These are phyloP conservation scores for Schizopygopsis pylzovi DNA, from an alignment of 2,797 vertebrate species.

Conservation along the genomic window DNA sequence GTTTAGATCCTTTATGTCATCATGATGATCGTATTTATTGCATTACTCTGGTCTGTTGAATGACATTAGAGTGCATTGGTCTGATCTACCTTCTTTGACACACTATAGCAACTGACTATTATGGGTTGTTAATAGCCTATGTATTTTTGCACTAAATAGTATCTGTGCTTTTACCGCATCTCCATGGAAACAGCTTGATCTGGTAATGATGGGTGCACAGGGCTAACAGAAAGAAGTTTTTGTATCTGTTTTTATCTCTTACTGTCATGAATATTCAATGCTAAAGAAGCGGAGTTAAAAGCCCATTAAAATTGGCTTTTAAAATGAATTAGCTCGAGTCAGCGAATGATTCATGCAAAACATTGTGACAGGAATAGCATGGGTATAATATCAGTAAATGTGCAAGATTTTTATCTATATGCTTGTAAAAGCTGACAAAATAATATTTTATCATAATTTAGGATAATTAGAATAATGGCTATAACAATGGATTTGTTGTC, in stretches of 20 bases:
- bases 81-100: not conserved
- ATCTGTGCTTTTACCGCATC: slow-evolving; percentile 61
- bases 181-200: slow-evolving; percentile 69
- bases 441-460: not conserved
- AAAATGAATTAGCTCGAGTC: not conserved
- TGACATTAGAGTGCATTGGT: not conserved
- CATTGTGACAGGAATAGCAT: not conserved
- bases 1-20: slow-evolving; percentile 8
- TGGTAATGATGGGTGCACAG: not conserved
- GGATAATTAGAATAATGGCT: not conserved
- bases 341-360: not conserved
- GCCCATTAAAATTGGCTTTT: slow-evolving; percentile 15
- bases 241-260: slow-evolving; percentile 29
- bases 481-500: not conserved
- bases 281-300: slow-evolving; percentile 4
- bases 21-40: not conserved
- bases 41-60: not conserved
- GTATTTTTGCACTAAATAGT: slow-evolving; percentile 52
- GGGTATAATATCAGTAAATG: not conserved
- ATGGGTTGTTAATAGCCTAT: slow-evolving; percentile 63
- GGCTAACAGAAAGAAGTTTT: not conserved
- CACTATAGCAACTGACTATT: slow-evolving; percentile 49
- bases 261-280: slow-evolving; percentile 29
- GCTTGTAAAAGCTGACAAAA: not conserved
- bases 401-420: not conserved